Base-by-base conservation (phyloP, 2,888 invertebrate genomes). In the Trichacis sp. region DNA sequence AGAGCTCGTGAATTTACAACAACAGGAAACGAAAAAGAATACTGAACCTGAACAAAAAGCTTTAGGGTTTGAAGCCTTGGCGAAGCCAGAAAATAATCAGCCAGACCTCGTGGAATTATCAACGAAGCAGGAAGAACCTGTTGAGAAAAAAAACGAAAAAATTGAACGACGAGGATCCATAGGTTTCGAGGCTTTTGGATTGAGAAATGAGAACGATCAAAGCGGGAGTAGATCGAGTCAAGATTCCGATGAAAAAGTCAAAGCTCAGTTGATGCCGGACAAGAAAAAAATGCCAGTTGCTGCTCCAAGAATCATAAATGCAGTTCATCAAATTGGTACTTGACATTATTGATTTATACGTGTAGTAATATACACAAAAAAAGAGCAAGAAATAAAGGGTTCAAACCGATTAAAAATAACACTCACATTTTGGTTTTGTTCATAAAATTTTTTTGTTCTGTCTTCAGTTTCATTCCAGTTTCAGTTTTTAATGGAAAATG, bases 231-330 rank as follows among this genome's bases (percentile, higher is more conserved):
- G 11, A 18, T 4, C 57, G 12, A 54, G 17, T 14, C 63, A 62
- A 1, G 72, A 72, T 30, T 54, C 69, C 49, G 79, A 78, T 42
- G 73, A 77, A 60, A 81, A 75, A 67, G 64, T 73, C 60, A 83
- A 78, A 47, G 66, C 56, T 50, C 77, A 76, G 12, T 74, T 77
- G 12, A 85, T 85, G 29, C 75, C 82, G 17, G 83, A 84, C 49
- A 82, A 82, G 68, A 85, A 87, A 73, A 87, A 80, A 61, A 84
- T 84, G 33, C 87, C 89, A 11, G 81, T 87, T 5, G 88, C 87
- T 17, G 88, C 89, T 40, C 90, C 91, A 14, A 79, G 88, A 72
- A 85, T 65, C 55, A 76, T 83, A 12, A 83, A 81, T 63, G 61
- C 79, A 60, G 57, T 60, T 33, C 63, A 68, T 15, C 65, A 68